Conservation (phyloP, 2,888 invertebrate species). For the Bursaphelenchus okinawaensis region DNA sequence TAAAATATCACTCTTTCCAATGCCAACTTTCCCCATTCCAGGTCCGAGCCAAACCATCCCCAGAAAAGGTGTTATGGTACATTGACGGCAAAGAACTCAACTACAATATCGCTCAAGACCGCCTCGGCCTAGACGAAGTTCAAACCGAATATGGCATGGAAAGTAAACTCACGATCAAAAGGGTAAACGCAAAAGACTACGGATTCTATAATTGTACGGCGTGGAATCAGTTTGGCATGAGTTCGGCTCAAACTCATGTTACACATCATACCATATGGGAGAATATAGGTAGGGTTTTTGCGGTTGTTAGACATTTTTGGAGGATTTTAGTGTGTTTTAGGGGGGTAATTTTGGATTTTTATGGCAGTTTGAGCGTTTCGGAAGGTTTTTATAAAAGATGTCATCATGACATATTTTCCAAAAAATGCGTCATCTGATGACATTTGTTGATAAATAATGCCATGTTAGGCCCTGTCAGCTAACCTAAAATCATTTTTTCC, state of each 20-base stretch:
- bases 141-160: conserved; percentile 47
- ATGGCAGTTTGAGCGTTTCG: neutral
- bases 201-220: conserved; percentile 57
- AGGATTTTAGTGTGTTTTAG: too few relatives aligned
- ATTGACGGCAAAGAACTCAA: conserved; percentile 40
- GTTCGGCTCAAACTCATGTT: conserved; percentile 19
- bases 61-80: conserved; percentile 44
- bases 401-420: neutral
- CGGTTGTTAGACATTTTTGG: neutral
- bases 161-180: conserved; percentile 43
- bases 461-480: too few relatives aligned
- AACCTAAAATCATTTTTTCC: too few relatives aligned
- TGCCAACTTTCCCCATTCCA: conserved; percentile 12
- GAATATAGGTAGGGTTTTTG: conserved; percentile 13
- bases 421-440: neutral
- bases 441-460: too few relatives aligned
- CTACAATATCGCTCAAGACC: conserved; percentile 25
- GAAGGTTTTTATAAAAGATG: neutral
- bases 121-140: conserved; percentile 39
- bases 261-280: conserved; percentile 11
- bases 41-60: conserved; percentile 41
- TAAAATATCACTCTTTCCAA: too few relatives aligned
- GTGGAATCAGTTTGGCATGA: conserved; percentile 45
- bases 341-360: too few relatives aligned
- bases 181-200: conserved; percentile 44